Evolutionary conservation across 1,140 invertebrate genomes (phyloP), one percentile per base, ranked within the genome.

Genomic region (Cotesia typhae): DNA sequence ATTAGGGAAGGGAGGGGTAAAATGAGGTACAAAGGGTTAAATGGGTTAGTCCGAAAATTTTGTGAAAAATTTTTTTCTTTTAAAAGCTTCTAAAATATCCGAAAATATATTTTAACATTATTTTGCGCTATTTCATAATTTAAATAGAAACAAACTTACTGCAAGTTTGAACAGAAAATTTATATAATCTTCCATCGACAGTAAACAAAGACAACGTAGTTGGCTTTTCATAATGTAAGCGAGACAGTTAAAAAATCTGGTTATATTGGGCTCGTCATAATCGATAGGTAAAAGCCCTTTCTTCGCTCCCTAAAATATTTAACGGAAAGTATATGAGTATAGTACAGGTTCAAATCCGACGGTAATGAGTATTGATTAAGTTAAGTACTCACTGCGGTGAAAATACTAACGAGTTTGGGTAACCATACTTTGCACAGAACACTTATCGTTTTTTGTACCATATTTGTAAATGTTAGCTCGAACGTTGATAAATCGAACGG

Each of bases 171-270:
- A 87, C 12, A 97, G 88, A 76, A 94, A 94, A 69, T 94, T 86
- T 4, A 92, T 91, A 78, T 91, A 97, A 71, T 95, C 93, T 60
- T 90, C 85, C 70, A 96, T 89, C 9, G 95, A 96, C 75, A 92
- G 90, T n/a, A 95, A 84, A 74, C 92, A 94, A 37, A 96, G 83
- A 36, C 89, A 89, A 83, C 95, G 94, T 28, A 97, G 84, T 78
- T 96, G 93, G 75, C 92, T 91, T 4, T 94, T 94, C 95, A 97
- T 97, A 17, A 97, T 87, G 14, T 92, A 92, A 4, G 93, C 92
- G 1, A 96, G 90, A 78, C 94, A 95, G 79, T 95, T 93, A 79
- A 94, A 96, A 86, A 96, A 96, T 65, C 90, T 89, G 78, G 90
- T 90, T 78, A 94, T 90, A 77, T 90, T 89, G 5, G 87, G 88